phyloP scores from a whole-genome alignment of 2,888 invertebrate genomes.

The Cordylochernes scorpioides region DNA sequence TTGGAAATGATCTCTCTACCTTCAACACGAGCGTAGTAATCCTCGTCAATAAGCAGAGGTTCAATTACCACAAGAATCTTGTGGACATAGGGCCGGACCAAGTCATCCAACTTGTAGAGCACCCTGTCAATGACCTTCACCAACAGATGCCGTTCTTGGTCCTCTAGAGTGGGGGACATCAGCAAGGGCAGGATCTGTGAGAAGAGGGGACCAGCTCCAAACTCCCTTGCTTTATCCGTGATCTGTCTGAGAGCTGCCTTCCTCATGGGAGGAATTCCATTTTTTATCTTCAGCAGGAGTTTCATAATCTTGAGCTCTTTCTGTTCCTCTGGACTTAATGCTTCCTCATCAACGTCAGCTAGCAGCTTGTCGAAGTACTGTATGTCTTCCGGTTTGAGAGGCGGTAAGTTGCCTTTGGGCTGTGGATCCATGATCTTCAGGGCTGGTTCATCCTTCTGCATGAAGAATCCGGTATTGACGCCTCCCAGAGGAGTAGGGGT shows the following conservation, averaged over 20 bases:
- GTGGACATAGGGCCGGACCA: constrained; percentile 95
- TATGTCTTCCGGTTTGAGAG: constrained; percentile 97
- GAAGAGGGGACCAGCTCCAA: constrained; percentile 92
- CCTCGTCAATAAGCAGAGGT: constrained; percentile 91
- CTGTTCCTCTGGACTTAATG: constrained; percentile 76
- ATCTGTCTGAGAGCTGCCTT: constrained; percentile 91
- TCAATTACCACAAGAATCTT: constrained; percentile 98
- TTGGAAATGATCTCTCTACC: constrained; percentile 98
- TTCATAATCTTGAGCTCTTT: constrained; percentile 99
- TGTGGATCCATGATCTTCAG: constrained; percentile 88
- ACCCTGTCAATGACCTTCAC: constrained; percentile 98
- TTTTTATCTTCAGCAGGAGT: constrained; percentile 85
- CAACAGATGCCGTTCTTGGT: constrained; percentile 90
- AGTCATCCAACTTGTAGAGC: constrained; percentile 86
- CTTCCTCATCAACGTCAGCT: constrained; percentile 87
- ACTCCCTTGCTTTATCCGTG: constrained; percentile 91
- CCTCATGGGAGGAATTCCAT: constrained; percentile 97
- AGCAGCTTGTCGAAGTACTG: constrained; percentile 97
- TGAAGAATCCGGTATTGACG: constrained; percentile 49
- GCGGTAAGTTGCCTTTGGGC: constrained; percentile 82
- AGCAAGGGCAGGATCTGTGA: constrained; percentile 93
- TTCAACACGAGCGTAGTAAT: constrained; percentile 97
- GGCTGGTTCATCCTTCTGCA: constrained; percentile 63
- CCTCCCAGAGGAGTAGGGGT: constrained; percentile 73
- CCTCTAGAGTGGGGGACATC: constrained; percentile 98